Evolutionary conservation across 2,888 invertebrate species (phyloP), one percentile per base, ranked within the genome.

Genomic region (Cheilosia scutellata): DNA sequence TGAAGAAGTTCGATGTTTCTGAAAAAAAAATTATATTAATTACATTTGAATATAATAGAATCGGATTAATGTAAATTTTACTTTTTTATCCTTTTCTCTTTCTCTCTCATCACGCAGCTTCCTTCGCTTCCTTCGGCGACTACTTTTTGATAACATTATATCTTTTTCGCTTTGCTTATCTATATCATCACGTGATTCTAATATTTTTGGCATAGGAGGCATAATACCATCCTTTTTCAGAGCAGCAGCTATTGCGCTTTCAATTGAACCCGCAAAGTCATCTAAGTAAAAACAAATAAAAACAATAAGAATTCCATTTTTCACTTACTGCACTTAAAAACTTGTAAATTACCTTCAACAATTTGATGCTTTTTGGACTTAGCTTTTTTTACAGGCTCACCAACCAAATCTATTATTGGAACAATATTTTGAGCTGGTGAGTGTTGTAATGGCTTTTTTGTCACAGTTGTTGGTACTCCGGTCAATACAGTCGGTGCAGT

Each of bases 211-310:
- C 88, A 90, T 87, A 3, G 91, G 89, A 13, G 92, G 91, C 72
- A 92, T 92, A 40, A 93, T 93, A 29, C 94, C 94, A 88, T 95
- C 95, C 90, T 95, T 96, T 88, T 96, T 96, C 90, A 97, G 93
- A 7, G 95, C 96, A 82, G 95, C 96, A 76, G 95, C 95, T 87
- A 97, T 95, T 11, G 96, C 96, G 90, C 96, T 96, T 91, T 96
- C 96, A 88, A 97, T 95, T 89, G 95, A 95, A 63, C 95, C 95
- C 20, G 96, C 96, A 93, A 96, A 96, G 93, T 97, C 96, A 90
- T 96, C 96, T 90, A 11, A 37, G 37, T 4, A 37, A 37, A 37
- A 0, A 37, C 0, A 37, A 33, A 6, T 7, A 33, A 33, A 3
- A 29, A 29, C 29, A 65, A 76, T 33, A 2, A 6, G 13, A 37